Base-by-base conservation (phyloP, 2,888 invertebrate species). In the Macaria notata region DNA sequence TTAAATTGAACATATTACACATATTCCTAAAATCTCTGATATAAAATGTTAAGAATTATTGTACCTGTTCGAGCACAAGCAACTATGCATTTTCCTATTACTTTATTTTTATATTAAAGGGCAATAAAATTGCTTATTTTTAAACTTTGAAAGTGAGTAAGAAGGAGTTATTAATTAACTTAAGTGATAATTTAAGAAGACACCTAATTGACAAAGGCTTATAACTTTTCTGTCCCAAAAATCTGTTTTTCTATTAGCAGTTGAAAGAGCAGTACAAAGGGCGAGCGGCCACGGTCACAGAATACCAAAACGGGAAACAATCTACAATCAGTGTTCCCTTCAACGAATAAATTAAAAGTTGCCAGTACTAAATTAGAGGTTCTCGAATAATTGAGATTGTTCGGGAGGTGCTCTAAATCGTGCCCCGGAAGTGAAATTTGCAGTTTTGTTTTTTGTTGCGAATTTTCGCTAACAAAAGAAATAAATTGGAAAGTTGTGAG, bases 281-380 rank as follows among this genome's bases (percentile, higher is more conserved):
- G 71, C 72, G 64, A 73, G 77, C 75, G 63, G 65, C 74, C 69
- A 74, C 78, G 75, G 72, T 64, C 63, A 68, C 66, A 68, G 79
- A 80, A 82, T 81, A 78, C 77, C 75, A 69, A 81, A 80, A 79
- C 70, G 73, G 73, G 70, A 79, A 81, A 81, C 82, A 83, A 83
- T 83, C 81, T 80, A 78, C 78, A 83, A 83, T 82, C 83, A 83
- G 78, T 67, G 72, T 73, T 78, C 72, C 75, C 77, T 77, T 73
- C 73, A 63, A 66, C 69, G 81, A 81, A 83, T 83, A 83, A 83
- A 82, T 83, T 83, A 81, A 79, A 83, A 82, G 79, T 81, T 79
- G 72, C 71, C 76, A 66, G 73, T 72, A 75, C 71, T 73, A 74
- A 81, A 82, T 81, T 82, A 79, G 74, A 77, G 78, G 79, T 75